Base-by-base conservation (phyloP, 64 coral and sea anemone genomes). In the Montipora foliosa region DNA sequence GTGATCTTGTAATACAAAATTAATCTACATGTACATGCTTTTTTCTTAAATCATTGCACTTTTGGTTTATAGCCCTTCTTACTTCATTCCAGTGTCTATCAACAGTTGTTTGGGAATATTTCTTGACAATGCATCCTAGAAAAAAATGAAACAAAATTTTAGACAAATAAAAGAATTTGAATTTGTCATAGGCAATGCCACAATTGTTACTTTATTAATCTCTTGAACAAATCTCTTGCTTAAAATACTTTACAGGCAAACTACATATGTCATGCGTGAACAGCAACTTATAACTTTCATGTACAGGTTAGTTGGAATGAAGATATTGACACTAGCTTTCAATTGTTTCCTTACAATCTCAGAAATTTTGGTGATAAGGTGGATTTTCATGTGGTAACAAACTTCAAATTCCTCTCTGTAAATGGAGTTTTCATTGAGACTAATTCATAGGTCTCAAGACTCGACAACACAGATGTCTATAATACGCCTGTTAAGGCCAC, bases 1-100 rank as follows among this genome's bases (percentile, higher is more conserved):
- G 64, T 68, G 64, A 68, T 68, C 64, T 68, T 68, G 64, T 68
- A 68, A 68, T 13, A 68, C 64, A 68, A 68, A 67, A 67, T 67
- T 67, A 67, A 67, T 20, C 64, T 67, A 67, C 64, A 67, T 15
- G 64, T 67, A 0, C 64, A 67, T 67, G 64, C 7, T 67, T 67
- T 67, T 67, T 67, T 67, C 17, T 67, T 67, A 16, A 67, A 67
- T 67, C 64, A 67, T 67, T 67, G 64, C 64, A 67, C 64, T 67
- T 17, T 67, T 67, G 64, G 64, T 20, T 67, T 67, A 67, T 67
- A 67, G 64, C 64, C 64, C 64, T 67, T 67, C 64, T 67, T 67
- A 67, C 0, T 67, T 67, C 64, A 67, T 67, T 67, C 64, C 64
- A 67, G 64, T 17, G 64, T 67, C 64, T 67, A 67, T 67, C 5